These are phyloP conservation scores for Mastacembelus armatus DNA, from an alignment of 2,797 vertebrate species.

Conservation along the genomic window DNA sequence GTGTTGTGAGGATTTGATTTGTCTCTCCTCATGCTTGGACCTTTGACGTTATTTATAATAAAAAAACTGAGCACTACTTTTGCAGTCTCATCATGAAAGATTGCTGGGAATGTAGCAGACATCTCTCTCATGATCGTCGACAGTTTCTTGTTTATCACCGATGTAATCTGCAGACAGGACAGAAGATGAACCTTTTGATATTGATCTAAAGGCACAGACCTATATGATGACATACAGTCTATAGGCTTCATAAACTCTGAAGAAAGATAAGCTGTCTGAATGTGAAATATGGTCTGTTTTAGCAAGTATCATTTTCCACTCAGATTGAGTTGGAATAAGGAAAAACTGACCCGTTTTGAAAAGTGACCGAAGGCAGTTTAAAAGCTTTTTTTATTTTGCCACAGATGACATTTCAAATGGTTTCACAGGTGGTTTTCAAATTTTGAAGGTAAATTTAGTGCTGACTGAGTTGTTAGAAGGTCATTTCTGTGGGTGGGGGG, in stretches of 20 bases:
- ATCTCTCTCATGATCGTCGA: not conserved
- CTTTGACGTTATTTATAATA: too few species aligned
- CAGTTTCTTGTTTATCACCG: too few species aligned
- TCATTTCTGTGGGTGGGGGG: constrained; percentile 57
- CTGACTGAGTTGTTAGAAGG: not conserved
- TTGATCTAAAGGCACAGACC: too few species aligned
- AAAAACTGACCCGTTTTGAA: constrained; percentile 1
- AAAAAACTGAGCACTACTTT: not conserved
- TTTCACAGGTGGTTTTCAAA: constrained; percentile 14
- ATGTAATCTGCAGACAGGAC: too few species aligned
- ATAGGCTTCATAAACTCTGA: not conserved
- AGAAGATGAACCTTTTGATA: too few species aligned
- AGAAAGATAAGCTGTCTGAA: not conserved
- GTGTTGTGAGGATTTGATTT: too few species aligned
- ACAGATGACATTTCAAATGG: not conserved
- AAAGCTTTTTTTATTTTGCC: not conserved
- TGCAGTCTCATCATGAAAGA: not conserved
- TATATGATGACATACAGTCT: too few species aligned
- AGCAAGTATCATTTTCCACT: not conserved
- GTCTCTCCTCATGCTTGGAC: too few species aligned
- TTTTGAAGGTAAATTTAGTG: constrained; percentile 26
- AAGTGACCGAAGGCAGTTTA: not conserved
- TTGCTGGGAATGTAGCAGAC: not conserved
- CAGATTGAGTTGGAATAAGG: not conserved
- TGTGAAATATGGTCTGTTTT: not conserved